Evolutionary conservation across 37 sponge, comb jelly and placozoan species (phyloP).

Genomic region (Ephydatia muelleri): DNA sequence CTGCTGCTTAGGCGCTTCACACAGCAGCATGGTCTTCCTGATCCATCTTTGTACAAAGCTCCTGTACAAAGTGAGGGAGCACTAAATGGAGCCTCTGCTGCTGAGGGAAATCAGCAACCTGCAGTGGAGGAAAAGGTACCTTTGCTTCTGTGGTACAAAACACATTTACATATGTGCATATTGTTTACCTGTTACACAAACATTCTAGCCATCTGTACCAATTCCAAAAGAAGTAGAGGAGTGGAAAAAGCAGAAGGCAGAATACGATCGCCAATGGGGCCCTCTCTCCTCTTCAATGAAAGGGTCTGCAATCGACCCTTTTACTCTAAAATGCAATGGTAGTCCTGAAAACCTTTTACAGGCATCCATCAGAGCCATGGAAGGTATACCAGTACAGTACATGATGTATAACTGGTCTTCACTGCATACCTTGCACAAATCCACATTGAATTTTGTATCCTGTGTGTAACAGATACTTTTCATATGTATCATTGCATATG

Average conservation of each 20-base stretch:
- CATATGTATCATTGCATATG: not conserved
- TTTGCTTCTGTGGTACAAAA: constrained; percentile 24
- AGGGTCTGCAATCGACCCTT: constrained; percentile 81
- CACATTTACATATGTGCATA: not conserved
- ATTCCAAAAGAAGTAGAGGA: constrained; percentile 27
- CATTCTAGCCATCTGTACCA: not conserved
- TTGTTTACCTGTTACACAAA: not conserved
- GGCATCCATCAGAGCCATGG: constrained; percentile 31
- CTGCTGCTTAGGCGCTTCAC: constrained; percentile 36
- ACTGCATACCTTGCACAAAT: too few relatives aligned
- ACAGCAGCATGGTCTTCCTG: constrained; percentile 39
- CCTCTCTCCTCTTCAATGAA: constrained; percentile 71
- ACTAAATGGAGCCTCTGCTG: not conserved
- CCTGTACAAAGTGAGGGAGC: not conserved
- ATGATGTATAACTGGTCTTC: constrained; percentile 9
- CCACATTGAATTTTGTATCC: not conserved
- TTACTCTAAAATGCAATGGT: constrained; percentile 43
- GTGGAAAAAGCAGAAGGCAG: constrained; percentile 50
- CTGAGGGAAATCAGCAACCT: not conserved
- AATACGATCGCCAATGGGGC: constrained; percentile 57
- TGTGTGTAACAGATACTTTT: not conserved
- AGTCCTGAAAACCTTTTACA: constrained; percentile 16
- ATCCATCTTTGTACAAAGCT: constrained; percentile 17
- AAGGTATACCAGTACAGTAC: constrained; percentile 38
- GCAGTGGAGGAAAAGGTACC: not conserved